Evolutionary conservation across 2,113 vertebrate genomes (phyloP).

Genomic region (Larimichthys polyactis): DNA sequence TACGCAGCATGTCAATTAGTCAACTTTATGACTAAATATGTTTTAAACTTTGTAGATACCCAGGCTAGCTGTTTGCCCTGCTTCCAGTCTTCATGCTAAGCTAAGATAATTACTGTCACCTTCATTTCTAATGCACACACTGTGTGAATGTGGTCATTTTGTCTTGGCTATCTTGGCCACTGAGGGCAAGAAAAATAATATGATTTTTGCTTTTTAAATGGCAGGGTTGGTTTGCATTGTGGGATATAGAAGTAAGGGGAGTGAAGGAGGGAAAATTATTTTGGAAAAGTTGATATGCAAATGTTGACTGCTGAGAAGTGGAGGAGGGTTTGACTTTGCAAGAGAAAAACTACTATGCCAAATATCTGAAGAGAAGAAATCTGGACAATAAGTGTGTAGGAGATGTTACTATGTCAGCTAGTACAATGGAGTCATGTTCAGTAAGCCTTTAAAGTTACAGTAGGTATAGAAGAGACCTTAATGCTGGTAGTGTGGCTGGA

Average conservation of each 20-base stretch:
- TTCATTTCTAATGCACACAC: neutral
- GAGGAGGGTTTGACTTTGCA: conserved; percentile 1
- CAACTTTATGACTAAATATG: neutral
- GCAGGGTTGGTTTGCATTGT: neutral
- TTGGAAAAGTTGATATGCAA: neutral
- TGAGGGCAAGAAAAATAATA: neutral
- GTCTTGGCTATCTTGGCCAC: neutral
- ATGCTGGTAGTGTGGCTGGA: neutral
- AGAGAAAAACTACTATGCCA: neutral
- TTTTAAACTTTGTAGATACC: neutral
- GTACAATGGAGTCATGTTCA: conserved; percentile 8
- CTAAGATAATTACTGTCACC: neutral
- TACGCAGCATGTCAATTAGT: neutral
- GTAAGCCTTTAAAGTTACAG: conserved; percentile 3
- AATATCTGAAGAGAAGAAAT: neutral
- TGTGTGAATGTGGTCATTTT: neutral
- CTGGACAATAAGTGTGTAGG: neutral
- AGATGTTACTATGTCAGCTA: neutral
- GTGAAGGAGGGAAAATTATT: neutral
- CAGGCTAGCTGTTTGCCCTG: no score
- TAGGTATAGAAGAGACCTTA: neutral
- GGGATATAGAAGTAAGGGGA: neutral
- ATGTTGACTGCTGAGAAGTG: neutral
- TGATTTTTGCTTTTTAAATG: neutral
- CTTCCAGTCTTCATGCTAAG: no score